A percentile compares a stretch with the other conserved stretches of the same genome.
These are phyloP conservation scores for Gobio occitaniae DNA, from an alignment of 2,797 vertebrate species.

Conservation along the genomic window DNA sequence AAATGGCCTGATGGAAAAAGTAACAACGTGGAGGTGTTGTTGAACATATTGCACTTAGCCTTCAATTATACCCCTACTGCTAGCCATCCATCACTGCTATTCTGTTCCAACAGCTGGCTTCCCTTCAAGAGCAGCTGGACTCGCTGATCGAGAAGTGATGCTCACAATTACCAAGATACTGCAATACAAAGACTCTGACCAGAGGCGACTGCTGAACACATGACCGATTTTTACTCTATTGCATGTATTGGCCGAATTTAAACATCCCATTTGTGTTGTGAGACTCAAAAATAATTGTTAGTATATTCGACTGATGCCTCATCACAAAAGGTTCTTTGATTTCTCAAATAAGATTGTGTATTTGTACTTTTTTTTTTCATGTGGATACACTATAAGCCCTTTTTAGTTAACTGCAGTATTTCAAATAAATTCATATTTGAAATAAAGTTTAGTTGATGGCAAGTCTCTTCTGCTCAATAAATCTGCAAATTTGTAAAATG, in stretches of 20 bases:
- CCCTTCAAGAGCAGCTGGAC: conserved; percentile 86
- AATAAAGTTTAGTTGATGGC: neutral
- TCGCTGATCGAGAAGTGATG: conserved; percentile 82
- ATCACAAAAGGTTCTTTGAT: neutral
- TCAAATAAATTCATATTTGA: conserved; percentile 14
- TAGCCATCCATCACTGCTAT: conserved; percentile 71
- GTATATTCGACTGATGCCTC: neutral
- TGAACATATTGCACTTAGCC: conserved; percentile 75
- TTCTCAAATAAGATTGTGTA: neutral
- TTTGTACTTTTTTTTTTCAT: neutral
- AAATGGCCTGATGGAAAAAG: conserved; percentile 56
- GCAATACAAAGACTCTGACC: conserved; percentile 65
- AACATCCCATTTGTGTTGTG: neutral
- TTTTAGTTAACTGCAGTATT: neutral
- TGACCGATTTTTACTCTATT: neutral
- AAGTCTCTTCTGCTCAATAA: neutral
- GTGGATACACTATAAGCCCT: neutral
- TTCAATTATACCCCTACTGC: conserved; percentile 69
- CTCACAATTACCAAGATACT: conserved; percentile 72
- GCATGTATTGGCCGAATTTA: neutral
- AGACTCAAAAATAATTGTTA: neutral
- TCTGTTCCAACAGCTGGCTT: conserved; percentile 81
- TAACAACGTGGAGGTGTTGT: conserved; percentile 68
- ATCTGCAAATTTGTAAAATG: neutral
- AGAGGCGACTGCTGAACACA: conserved; percentile 7